Evolutionary conservation across 2,113 vertebrate species (phyloP).

Genomic region (Merops nubicus): DNA sequence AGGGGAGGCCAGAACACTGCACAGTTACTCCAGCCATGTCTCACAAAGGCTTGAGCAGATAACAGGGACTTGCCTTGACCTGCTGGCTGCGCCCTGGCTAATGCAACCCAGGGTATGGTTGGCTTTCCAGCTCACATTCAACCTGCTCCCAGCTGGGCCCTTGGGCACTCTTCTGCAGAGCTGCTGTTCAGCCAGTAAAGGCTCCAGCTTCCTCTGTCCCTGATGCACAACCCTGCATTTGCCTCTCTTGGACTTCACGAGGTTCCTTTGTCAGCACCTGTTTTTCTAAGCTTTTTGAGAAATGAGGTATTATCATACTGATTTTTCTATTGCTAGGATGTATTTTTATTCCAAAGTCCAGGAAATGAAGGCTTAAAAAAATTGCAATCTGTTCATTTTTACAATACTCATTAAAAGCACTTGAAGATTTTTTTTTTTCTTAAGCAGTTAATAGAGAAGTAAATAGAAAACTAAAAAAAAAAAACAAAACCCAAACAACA

Average conservation of each 20-base stretch:
- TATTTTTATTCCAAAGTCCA: conserved; percentile 21
- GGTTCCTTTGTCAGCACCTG: background rate
- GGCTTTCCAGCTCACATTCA: background rate
- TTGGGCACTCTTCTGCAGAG: rapidly evolving
- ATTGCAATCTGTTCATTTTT: conserved; percentile 24
- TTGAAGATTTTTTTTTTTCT: conserved; percentile 20
- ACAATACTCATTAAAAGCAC: background rate
- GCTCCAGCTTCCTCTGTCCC: background rate
- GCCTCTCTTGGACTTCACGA: background rate
- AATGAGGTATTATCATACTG: background rate
- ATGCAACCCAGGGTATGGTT: background rate
- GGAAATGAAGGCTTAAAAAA: conserved; percentile 24
- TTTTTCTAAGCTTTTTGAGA: conserved; percentile 24
- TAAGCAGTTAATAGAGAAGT: background rate
- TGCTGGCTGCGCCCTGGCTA: background rate
- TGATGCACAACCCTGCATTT: background rate
- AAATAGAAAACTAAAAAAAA: background rate
- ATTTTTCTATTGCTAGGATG: conserved; percentile 2
- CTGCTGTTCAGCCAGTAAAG: background rate
- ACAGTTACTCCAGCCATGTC: rapidly evolving
- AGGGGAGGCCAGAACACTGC: rapidly evolving
- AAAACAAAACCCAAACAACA: background rate
- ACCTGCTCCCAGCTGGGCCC: background rate
- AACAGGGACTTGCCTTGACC: background rate
- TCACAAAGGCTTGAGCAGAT: background rate